Evolutionary conservation across 1,140 invertebrate species (phyloP), one percentile per base, ranked within the genome.

Genomic region (Pinna nobilis): DNA sequence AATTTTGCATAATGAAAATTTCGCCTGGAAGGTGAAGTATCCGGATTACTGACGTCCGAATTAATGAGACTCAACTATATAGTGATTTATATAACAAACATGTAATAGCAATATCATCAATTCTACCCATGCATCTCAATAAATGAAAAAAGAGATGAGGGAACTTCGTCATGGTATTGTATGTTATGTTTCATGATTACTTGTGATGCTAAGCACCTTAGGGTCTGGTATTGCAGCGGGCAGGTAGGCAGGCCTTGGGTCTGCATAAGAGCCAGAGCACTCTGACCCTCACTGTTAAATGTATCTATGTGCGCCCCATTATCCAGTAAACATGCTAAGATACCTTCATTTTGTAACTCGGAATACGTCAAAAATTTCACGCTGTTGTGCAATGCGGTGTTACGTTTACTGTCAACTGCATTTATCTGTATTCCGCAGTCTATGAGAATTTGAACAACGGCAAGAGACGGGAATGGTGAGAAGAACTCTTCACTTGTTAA

Each of bases 201-300:
- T 87, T 93, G 93, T 1, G 95, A 94, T 18, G 94, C 93, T 64
- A 96, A 90, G 86, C 95, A 96, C 86, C 95, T 94, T 1, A 96
- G 88, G 53, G 92, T 93, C n/a, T 94, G 79, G 86, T 94, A 91
- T 50, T 91, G 88, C 86, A 94, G 91, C 70, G 93, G 91, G 85
- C 92, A 71, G 93, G 86, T 81, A 93, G 91, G 78, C 92, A 92
- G 89, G 93, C 92, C 80, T 91, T 91, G 66, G 92, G 91, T 83
- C 91, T 93, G 78, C 91, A 92, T 92, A 63, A 92, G 89, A 70
- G 93, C 91, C 76, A 93, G 90, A 1, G 94, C 92, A 37, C 93
- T 94, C 82, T 92, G 88, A 53, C 93, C 93, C 37, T 89, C 87
- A 70, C 89, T 91, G 88, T 94, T 95, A n/a, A 93, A 92, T 60